Evolutionary conservation across 2,888 invertebrate genomes (phyloP).

Genomic region (Amphipoea oculea): DNA sequence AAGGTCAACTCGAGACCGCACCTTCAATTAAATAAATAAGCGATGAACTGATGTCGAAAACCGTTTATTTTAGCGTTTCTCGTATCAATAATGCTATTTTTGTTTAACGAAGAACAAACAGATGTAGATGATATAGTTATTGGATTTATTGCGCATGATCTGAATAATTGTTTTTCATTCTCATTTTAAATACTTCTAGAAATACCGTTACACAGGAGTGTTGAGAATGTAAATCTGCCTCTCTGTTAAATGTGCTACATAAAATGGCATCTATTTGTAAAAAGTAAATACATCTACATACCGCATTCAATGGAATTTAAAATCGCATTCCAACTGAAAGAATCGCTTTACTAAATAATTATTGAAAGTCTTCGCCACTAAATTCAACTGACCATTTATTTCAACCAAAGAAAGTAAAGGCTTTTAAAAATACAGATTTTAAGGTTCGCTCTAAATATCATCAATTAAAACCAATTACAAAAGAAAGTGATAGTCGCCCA

Average conservation of each 20-base stretch:
- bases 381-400: slow-evolving; percentile 37
- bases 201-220: slow-evolving; percentile 29
- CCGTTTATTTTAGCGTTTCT: slow-evolving; percentile 55
- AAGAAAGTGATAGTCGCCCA: slow-evolving; percentile 76
- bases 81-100: slow-evolving; percentile 50
- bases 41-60: slow-evolving; percentile 59
- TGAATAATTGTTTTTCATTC: not conserved
- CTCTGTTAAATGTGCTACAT: slow-evolving; percentile 11
- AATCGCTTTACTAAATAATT: slow-evolving; percentile 26
- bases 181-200: not conserved
- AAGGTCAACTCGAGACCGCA: slow-evolving; percentile 64
- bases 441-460: slow-evolving; percentile 58
- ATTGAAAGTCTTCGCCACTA: slow-evolving; percentile 19
- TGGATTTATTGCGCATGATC: slow-evolving; percentile 17
- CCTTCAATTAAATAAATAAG: slow-evolving; percentile 73
- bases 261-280: slow-evolving; percentile 26
- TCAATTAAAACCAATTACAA: slow-evolving; percentile 74
- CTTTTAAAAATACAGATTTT: slow-evolving; percentile 40
- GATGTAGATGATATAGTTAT: not conserved
- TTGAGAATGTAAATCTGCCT: slow-evolving; percentile 21
- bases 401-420: slow-evolving; percentile 20
- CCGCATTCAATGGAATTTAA: slow-evolving; percentile 37
- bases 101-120: slow-evolving; percentile 18
- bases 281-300: slow-evolving; percentile 28
- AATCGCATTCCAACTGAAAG: slow-evolving; percentile 11